Base-by-base conservation (phyloP, 2,113 vertebrate species). In the Galbula dea region DNA sequence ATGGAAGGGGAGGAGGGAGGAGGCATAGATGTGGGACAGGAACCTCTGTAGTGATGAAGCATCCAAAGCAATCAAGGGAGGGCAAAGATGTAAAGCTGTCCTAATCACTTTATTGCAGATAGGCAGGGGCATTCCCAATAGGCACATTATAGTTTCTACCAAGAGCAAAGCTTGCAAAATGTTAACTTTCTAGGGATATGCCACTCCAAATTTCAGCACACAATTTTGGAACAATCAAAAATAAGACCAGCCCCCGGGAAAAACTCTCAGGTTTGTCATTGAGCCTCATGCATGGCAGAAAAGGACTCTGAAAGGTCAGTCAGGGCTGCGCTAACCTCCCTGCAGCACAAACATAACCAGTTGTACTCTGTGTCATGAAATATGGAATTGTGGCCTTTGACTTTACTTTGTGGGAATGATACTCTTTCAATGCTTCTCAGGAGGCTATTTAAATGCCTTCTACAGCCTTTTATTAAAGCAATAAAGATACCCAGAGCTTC, bases 401-500 rank as follows among this genome's bases (percentile, higher is more conserved):
- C 74, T 93, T 86, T 11, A 48, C 74, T 87, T 66, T 76, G 36
- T 77, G 59, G 63, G 48, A 89, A 89, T 15, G 3, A 82, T 10
- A 26, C 46, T 34, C 63, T 89, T 66, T 57, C 74, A 62, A 0
- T 55, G 85, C 32, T 88, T 66, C 94, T 83, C 89, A 66, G 46
- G 82, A 89, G 85, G 58, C 85, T 85, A 51, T 73, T 91, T 84
- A 90, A 93, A 92, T 68, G 54, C 41, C 75, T 95, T 90, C 87
- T 65, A 61, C 36, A 67, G 80, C 37, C 77, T 93, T 91, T 93
- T 90, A 88, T 90, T 88, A 95, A 94, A 81, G 86, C 73, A 83
- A 75, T 93, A 89, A 95, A 93, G 66, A 78, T 45, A 77, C 18
- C 16, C 55, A 76, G 86, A 86, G 73, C 68, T 13, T 37, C 66